Evolutionary conservation across 2,113 vertebrate species (phyloP).

Genomic region (Coptodon rendalli): DNA sequence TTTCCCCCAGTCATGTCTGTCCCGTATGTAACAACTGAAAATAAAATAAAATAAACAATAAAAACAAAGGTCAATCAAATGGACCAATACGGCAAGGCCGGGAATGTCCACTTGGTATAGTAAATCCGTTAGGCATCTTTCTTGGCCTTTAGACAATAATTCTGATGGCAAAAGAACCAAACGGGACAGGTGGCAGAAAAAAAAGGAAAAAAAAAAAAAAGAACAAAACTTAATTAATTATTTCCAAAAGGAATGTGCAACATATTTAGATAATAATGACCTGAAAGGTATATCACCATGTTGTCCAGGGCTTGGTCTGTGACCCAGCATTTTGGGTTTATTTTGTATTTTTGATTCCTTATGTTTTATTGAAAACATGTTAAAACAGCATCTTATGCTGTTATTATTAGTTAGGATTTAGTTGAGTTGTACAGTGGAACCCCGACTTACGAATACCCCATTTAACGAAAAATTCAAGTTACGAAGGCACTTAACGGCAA

Average conservation of each 20-base stretch:
- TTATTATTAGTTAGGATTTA: neutral
- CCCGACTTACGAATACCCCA: no score
- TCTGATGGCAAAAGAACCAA: neutral
- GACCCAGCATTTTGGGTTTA: accelerated
- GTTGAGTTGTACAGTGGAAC: neutral
- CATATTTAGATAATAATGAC: neutral
- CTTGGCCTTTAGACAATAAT: neutral
- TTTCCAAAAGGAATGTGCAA: neutral
- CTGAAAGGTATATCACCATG: neutral
- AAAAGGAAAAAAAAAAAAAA: accelerated
- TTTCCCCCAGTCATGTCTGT: no score
- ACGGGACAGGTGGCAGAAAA: accelerated
- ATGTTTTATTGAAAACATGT: neutral
- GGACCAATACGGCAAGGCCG: accelerated
- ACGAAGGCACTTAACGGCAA: no score
- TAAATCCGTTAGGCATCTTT: accelerated
- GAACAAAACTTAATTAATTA: neutral
- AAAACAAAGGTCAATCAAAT: no score
- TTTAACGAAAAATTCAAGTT: no score
- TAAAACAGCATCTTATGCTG: neutral
- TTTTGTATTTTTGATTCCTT: neutral
- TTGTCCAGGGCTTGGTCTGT: accelerated
- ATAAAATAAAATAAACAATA: no score
- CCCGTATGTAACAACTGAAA: no score
- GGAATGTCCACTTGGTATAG: accelerated